Base-by-base conservation (phyloP, 2,797 vertebrate species). In the Sebastes matsubarae region DNA sequence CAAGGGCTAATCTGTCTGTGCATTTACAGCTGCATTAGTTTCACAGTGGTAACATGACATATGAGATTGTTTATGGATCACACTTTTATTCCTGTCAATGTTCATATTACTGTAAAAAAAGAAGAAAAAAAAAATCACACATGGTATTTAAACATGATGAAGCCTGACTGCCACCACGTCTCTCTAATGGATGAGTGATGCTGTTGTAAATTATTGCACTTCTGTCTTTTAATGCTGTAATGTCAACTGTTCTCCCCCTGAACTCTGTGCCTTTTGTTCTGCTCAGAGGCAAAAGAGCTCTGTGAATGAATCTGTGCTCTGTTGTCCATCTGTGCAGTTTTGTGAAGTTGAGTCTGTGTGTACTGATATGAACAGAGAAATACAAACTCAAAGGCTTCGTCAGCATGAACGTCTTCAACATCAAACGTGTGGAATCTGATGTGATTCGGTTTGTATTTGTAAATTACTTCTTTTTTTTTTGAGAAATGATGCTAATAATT, bases 1-100 rank as follows among this genome's bases (percentile, higher is more conserved):
- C 36, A 94, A 94, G 93, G 93, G 95, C 93, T 94, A 89, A 83
- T 83, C 73, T 73, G 81, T 83, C 54, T 54, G 55, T 86, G 75
- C 75, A 85, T 90, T 87, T 77, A 82, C 75, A 79, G 75, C 68
- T 79, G 64, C 63, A 64, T 82, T 79, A 25, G 64, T 85, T 83
- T 81, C 71, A 86, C 65, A 50, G 70, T 74, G 69, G 52, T 82
- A 59, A 84, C 55, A 71, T 59, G 64, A 73, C 24, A 55, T 30
- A 68, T 72, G 57, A 73, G 58, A 77, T 61, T 79, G 74, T 87
- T 80, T 60, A 67, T 68, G 63, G 59, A 75, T 86, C 54, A 57
- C 67, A 63, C 27, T 27, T 72, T 52, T 74, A 3, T 50, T 72
- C n/a, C 29, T 65, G 63, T 73, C 70, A 27, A 75, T 82, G 83